phyloP scores from a whole-genome alignment of 2,113 vertebrate genomes.

The Strix uralensis region DNA sequence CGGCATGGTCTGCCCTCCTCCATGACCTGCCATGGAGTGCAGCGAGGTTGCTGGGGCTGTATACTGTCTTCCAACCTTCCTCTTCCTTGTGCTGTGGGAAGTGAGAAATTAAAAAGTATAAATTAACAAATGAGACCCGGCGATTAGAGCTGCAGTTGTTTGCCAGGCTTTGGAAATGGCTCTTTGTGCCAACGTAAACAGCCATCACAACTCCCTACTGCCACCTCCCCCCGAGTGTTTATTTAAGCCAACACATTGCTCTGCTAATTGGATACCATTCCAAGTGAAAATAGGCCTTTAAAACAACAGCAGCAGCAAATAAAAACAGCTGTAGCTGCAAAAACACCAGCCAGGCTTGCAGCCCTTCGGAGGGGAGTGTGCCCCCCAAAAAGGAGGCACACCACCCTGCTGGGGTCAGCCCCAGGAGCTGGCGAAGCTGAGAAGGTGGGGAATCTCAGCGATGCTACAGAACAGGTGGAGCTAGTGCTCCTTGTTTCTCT shows the following conservation, averaged over 20 bases:
- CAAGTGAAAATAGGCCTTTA: conserved; percentile 78
- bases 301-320: conserved; percentile 70
- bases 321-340: conserved; percentile 67
- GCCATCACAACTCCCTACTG: neutral
- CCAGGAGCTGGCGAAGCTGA: accelerated
- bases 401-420: accelerated
- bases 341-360: conserved; percentile 27
- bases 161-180: conserved; percentile 36
- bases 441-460: no score
- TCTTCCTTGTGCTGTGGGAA: neutral
- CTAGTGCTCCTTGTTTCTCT: neutral
- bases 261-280: conserved; percentile 79
- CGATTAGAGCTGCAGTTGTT: conserved; percentile 13
- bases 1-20: neutral
- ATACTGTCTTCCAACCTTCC: neutral
- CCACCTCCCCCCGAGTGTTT: conserved; percentile 59
- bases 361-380: neutral
- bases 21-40: accelerated
- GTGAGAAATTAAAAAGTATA: conserved; percentile 27
- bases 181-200: conserved; percentile 64
- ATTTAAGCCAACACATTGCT: conserved; percentile 80
- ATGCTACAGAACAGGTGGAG: neutral
- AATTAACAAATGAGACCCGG: neutral
- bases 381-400: neutral
- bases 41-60: accelerated